Evolutionary conservation across 1,140 invertebrate genomes (phyloP).

Genomic region (Drosophila willistoni): DNA sequence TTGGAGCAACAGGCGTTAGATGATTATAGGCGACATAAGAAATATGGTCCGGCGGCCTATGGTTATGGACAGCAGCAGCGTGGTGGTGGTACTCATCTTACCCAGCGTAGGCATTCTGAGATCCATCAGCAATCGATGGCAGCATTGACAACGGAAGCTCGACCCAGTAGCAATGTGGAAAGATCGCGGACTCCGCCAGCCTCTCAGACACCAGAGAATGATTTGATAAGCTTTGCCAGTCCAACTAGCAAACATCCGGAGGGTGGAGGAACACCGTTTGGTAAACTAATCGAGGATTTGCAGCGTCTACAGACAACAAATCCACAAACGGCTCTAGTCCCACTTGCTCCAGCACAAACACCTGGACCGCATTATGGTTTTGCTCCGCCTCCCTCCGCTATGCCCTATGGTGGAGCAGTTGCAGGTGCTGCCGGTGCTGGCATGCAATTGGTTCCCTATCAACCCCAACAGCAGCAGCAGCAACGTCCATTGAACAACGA

Average conservation of each 20-base stretch:
- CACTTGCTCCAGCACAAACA: slow-evolving; percentile 67
- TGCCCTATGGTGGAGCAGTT: slow-evolving; percentile 47
- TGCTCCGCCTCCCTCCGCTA: slow-evolving; percentile 13
- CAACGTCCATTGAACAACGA: slow-evolving; percentile 71
- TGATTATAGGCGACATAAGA: slow-evolving; percentile 87
- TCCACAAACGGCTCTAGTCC: slow-evolving; percentile 70
- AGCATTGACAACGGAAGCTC: slow-evolving; percentile 17
- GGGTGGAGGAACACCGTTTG: slow-evolving; percentile 83
- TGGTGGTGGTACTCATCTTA: slow-evolving; percentile 35
- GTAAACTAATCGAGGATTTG: slow-evolving; percentile 85
- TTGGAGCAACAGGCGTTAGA: slow-evolving; percentile 92
- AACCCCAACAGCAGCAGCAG: slow-evolving; percentile 47
- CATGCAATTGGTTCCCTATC: slow-evolving; percentile 76
- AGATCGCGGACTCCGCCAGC: slow-evolving; percentile 83
- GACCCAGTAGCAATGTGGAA: slow-evolving; percentile 31
- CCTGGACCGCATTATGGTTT: slow-evolving; percentile 35
- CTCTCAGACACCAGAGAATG: slow-evolving; percentile 84
- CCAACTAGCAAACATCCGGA: slow-evolving; percentile 84
- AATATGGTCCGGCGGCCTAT: slow-evolving; percentile 59
- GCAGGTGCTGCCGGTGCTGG: slow-evolving; percentile 34
- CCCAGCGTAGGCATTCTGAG: slow-evolving; percentile 84
- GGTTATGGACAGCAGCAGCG: slow-evolving; percentile 29
- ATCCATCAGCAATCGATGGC: slow-evolving; percentile 38
- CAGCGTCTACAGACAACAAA: slow-evolving; percentile 82
- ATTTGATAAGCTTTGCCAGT: slow-evolving; percentile 89